These are phyloP conservation scores for Hyalella azteca DNA, from an alignment of 2,888 invertebrate species.

Conservation along the genomic window DNA sequence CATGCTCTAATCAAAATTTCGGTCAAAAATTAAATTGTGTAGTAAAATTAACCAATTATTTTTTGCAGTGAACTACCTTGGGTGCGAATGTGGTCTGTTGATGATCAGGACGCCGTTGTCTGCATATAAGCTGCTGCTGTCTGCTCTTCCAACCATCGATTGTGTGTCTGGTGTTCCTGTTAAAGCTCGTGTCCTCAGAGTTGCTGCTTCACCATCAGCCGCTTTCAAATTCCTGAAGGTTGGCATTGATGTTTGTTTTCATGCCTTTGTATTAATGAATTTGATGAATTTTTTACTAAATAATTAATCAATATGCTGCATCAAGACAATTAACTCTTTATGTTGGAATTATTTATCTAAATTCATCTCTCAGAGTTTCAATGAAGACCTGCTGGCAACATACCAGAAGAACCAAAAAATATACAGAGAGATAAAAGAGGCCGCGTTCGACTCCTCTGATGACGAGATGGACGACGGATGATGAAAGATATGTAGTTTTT, in stretches of 20 bases:
- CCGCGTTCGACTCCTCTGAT: background rate
- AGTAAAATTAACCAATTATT: background rate
- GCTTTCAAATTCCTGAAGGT: constrained; percentile 15
- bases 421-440: background rate
- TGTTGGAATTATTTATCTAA: too few species aligned
- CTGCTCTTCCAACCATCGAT: background rate
- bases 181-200: background rate
- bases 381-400: background rate
- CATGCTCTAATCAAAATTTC: background rate
- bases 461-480: background rate
- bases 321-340: too few species aligned
- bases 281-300: background rate
- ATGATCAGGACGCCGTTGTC: constrained; percentile 17
- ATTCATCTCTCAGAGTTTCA: background rate
- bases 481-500: background rate
- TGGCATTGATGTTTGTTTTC: background rate
- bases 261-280: background rate
- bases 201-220: background rate
- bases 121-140: background rate
- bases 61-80: constrained; percentile 8
- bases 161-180: background rate
- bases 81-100: constrained; percentile 7
- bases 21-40: background rate
- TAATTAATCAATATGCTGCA: background rate
- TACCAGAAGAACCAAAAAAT: background rate